Evolutionary conservation across 2,113 vertebrate species (phyloP), one percentile per base, ranked within the genome.

Genomic region (Sigmodon hispidus): DNA sequence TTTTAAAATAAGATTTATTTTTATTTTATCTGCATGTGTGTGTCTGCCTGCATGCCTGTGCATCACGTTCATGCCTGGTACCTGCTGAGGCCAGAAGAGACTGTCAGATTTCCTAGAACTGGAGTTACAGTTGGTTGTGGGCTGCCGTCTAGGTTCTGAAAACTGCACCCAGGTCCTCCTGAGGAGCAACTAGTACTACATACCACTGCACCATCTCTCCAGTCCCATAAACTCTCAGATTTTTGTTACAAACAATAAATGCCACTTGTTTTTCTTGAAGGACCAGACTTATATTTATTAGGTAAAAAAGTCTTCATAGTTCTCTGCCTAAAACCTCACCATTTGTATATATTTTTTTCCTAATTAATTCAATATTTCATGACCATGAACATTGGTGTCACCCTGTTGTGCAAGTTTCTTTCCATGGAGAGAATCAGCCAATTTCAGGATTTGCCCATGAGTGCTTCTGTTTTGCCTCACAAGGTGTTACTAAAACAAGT

Each of bases 301-400:
- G 55, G 55, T 76, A 79, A 76, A 83, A 81, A 96, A 50, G 21
- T 80, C 36, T 95, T 63, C 12, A 31, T 72, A 87, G 86, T 81
- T 17, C 0, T 55, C 34, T 91, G 26, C 29, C 59, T 86, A 72
- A 76, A 85, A 94, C 88, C 48, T 72, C 55, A 81, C 86, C 45
- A 77, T 59, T 95, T 86, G 12, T 61, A 65, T 94, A 52, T 90
- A 22, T 11, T 5, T 65, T 76, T 91, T 85, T 87, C 13, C 86
- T 69, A 76, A 11, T 31, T 65, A 86, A 97, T 86, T 94, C 73
- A 22, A 81, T 40, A 15, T 76, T 93, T 34, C 5, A 21, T 91
- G 77, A 76, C 90, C 65, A 59, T 36, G 36, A 67, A 70, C 48
- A n/a, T 17, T 36, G 59, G 10, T 86, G 91, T 21, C 15, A 29